A percentile compares a stretch with the other conserved stretches of the same genome.
Evolutionary conservation across 1,140 invertebrate species (phyloP).

Genomic region (Drosophila persimilis): DNA sequence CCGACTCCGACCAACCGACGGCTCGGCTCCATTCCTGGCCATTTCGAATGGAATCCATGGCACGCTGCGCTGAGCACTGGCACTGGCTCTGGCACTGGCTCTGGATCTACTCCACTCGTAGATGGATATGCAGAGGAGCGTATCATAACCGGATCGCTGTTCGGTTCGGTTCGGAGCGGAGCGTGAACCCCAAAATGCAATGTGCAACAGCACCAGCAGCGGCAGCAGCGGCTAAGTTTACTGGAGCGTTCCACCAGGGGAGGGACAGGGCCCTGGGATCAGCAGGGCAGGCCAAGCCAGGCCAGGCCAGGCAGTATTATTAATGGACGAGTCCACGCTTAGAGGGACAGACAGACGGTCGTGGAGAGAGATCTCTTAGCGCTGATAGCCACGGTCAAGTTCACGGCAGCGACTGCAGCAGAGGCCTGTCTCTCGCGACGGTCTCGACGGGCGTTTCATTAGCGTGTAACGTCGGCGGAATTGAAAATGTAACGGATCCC

Average conservation of each 20-base stretch:
- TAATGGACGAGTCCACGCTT: constrained; percentile 74
- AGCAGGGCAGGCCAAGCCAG: background rate
- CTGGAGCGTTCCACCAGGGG: constrained; percentile 61
- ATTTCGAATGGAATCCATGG: constrained; percentile 65
- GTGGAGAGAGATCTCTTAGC: constrained; percentile 56
- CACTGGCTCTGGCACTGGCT: constrained; percentile 1
- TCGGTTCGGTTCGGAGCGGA: constrained; percentile 37
- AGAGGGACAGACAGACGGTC: constrained; percentile 31
- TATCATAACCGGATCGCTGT: constrained; percentile 76
- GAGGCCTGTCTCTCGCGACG: constrained; percentile 48
- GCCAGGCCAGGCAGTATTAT: constrained; percentile 44
- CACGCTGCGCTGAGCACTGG: constrained; percentile 68
- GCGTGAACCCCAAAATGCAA: constrained; percentile 66
- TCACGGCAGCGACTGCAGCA: constrained; percentile 57
- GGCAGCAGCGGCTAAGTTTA: constrained; percentile 27
- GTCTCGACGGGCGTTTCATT: constrained; percentile 68
- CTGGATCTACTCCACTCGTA: constrained; percentile 13
- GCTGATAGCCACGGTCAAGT: constrained; percentile 83
- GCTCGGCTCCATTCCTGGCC: constrained; percentile 56
- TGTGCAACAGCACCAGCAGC: constrained; percentile 19
- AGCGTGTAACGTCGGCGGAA: constrained; percentile 79
- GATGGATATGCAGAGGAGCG: constrained; percentile 58
- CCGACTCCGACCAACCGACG: background rate
- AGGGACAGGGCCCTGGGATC: constrained; percentile 2
- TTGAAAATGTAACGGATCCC: constrained; percentile 79